Percentiles rank a stretch among this genome's conserved stretches.
Conservation (phyloP, 2,113 vertebrate species). For the Columbina picui region DNA sequence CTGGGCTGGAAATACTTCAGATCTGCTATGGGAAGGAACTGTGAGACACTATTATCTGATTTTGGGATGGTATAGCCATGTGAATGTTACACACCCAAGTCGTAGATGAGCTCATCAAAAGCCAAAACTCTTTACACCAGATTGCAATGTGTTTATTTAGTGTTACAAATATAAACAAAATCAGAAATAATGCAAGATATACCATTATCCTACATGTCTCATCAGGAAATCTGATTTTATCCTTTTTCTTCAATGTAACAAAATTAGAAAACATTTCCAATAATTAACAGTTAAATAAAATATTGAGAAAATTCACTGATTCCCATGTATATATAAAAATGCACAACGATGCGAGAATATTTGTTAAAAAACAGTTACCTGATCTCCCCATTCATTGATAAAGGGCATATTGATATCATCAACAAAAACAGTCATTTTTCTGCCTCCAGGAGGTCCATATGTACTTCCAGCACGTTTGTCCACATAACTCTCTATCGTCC, state of each 20-base stretch:
- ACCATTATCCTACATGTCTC: neutral
- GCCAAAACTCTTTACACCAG: neutral
- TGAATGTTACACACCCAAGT: neutral
- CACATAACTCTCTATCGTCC: conserved; percentile 82
- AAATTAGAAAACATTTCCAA: neutral
- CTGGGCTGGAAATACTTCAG: neutral
- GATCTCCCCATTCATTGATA: conserved; percentile 86
- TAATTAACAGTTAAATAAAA: neutral
- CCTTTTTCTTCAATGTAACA: neutral
- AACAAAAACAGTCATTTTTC: conserved; percentile 83
- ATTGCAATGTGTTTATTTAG: neutral
- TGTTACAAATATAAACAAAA: neutral
- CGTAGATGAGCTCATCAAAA: neutral
- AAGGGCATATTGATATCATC: conserved; percentile 85
- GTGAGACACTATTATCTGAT: neutral
- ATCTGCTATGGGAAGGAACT: neutral
- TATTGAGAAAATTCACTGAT: neutral
- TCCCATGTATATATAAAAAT: neutral
- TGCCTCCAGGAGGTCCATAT: conserved; percentile 80
- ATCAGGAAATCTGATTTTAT: neutral
- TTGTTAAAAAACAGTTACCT: conserved; percentile 63
- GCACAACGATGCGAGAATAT: too few relatives aligned
- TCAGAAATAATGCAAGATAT: neutral
- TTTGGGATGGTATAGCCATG: neutral
- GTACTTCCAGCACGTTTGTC: conserved; percentile 81